These are phyloP conservation scores for Acridotheres tristis DNA, from an alignment of 2,797 vertebrate species.

Conservation along the genomic window DNA sequence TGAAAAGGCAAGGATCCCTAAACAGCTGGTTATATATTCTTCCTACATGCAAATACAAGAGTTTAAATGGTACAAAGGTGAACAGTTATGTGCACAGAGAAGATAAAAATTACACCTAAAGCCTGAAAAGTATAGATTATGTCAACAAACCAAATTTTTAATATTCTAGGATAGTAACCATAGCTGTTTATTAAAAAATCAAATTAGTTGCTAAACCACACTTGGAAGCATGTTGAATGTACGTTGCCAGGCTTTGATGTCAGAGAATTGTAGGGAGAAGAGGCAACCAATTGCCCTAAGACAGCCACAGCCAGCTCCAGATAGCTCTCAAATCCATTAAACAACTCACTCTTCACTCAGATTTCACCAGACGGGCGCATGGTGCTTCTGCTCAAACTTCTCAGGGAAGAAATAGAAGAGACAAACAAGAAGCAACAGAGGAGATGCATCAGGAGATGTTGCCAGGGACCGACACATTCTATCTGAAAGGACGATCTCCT, in stretches of 20 bases:
- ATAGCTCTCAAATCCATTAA: background rate
- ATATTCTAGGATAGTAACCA: background rate
- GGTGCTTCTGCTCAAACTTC: background rate
- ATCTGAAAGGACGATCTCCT: background rate
- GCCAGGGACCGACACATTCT: background rate
- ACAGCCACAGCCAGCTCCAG: background rate
- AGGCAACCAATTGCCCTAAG: background rate
- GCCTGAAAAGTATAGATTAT: background rate
- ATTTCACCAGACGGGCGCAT: background rate
- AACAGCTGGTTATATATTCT: background rate
- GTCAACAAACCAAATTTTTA: background rate
- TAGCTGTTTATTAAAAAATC: background rate
- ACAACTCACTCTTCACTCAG: background rate
- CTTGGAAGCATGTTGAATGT: fast-evolving
- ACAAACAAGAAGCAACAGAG: background rate
- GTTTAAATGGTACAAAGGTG: background rate
- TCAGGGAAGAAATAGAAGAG: background rate
- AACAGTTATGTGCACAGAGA: background rate
- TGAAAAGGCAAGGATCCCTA: background rate
- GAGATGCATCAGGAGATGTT: background rate
- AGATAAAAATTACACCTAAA: background rate
- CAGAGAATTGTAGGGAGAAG: background rate
- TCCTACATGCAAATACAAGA: background rate
- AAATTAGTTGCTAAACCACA: background rate
- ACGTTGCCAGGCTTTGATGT: fast-evolving